Evolutionary conservation across 2,888 invertebrate genomes (phyloP).

Genomic region (Lochmaea crataegi): DNA sequence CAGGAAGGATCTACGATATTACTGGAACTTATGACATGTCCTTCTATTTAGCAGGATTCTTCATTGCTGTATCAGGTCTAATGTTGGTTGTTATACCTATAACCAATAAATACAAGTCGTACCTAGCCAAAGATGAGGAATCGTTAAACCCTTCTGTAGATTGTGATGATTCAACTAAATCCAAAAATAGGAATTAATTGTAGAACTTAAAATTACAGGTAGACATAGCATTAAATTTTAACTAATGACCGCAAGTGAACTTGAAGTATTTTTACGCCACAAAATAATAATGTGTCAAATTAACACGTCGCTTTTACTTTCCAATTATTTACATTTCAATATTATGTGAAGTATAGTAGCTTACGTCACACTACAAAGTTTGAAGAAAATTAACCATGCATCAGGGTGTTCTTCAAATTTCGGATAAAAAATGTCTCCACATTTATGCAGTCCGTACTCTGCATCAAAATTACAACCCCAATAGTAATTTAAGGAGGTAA

Average conservation of each 20-base stretch:
- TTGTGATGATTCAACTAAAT: conserved; percentile 45
- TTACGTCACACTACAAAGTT: too few relatives aligned
- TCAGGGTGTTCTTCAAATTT: too few relatives aligned
- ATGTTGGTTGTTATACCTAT: conserved; percentile 67
- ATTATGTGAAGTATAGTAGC: too few relatives aligned
- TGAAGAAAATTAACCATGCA: too few relatives aligned
- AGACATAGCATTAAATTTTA: conserved; percentile 25
- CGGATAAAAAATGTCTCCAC: too few relatives aligned
- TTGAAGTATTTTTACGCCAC: conserved; percentile 31
- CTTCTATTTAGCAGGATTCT: conserved; percentile 84
- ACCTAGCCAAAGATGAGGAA: neutral
- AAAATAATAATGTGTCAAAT: too few relatives aligned
- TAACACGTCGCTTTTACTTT: too few relatives aligned
- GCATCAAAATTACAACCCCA: too few relatives aligned
- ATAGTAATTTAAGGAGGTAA: too few relatives aligned
- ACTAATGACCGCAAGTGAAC: conserved; percentile 50
- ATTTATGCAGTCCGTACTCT: too few relatives aligned
- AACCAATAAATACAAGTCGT: conserved; percentile 55
- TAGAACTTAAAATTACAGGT: conserved; percentile 34
- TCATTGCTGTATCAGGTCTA: conserved; percentile 80
- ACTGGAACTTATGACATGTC: conserved; percentile 82
- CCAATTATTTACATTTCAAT: too few relatives aligned
- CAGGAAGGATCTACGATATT: conserved; percentile 86
- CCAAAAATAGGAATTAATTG: conserved; percentile 44
- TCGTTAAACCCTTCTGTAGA: conserved; percentile 7